A percentile compares a stretch with the other conserved stretches of the same genome.
Evolutionary conservation across 2,888 invertebrate genomes (phyloP).

Genomic region (Drosophila phalerata): DNA sequence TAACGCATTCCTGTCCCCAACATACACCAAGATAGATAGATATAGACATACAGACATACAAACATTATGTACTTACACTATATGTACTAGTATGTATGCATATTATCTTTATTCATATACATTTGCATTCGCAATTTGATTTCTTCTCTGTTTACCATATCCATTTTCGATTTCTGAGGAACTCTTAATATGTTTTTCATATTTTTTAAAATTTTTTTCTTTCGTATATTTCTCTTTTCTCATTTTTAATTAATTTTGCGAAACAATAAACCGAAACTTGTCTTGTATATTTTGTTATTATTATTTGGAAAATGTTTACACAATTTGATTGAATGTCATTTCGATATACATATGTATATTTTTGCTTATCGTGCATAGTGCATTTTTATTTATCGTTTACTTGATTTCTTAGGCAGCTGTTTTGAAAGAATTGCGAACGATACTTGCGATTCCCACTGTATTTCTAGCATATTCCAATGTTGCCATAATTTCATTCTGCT

Average conservation of each 20-base stretch:
- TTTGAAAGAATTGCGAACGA: background rate
- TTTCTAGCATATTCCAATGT: conserved; percentile 13
- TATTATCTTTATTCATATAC: background rate
- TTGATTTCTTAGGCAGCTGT: conserved; percentile 12
- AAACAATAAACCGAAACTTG: conserved; percentile 30
- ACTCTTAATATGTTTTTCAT: conserved; percentile 15
- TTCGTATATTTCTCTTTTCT: background rate
- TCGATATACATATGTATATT: background rate
- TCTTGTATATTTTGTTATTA: conserved; percentile 13
- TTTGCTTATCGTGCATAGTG: conserved; percentile 23
- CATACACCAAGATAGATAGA: background rate
- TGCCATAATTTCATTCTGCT: conserved; percentile 7
- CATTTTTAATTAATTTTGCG: conserved; percentile 16
- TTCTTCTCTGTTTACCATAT: conserved; percentile 23
- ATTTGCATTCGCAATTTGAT: conserved; percentile 24
- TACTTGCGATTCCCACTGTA: background rate
- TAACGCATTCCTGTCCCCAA: conserved; percentile 36
- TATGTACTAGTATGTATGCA: background rate
- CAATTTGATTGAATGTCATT: conserved; percentile 55
- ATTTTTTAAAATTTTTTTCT: background rate
- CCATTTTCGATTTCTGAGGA: conserved; percentile 46
- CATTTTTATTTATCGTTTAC: conserved; percentile 1
- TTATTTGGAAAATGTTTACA: conserved; percentile 54
- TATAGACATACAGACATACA: background rate
- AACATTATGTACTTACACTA: background rate